A percentile compares a stretch with the other conserved stretches of the same genome.
phyloP scores from a whole-genome alignment of 2,113 vertebrate species.

The Balaeniceps rex region DNA sequence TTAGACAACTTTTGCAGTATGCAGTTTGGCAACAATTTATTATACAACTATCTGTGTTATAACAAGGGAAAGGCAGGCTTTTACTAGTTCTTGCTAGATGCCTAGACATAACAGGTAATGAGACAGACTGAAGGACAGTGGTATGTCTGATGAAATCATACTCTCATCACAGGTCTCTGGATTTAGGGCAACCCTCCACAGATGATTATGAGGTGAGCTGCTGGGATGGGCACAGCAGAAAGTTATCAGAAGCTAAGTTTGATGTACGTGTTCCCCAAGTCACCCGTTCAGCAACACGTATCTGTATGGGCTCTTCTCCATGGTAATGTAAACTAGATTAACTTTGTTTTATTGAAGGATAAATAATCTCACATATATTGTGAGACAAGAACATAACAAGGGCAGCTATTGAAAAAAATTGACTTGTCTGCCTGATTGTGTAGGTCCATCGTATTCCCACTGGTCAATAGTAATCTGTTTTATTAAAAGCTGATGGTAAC shows the following conservation, averaged over 20 bases:
- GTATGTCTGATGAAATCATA: background rate
- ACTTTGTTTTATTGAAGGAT: background rate
- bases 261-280: background rate
- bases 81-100: background rate
- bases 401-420: background rate
- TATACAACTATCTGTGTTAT: background rate
- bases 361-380: background rate
- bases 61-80: background rate
- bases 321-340: background rate
- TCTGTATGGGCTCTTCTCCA: background rate
- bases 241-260: background rate
- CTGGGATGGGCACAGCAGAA: background rate
- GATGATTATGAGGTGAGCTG: background rate
- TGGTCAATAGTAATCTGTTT: background rate
- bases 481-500: background rate
- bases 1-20: background rate
- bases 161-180: background rate
- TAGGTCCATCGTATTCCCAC: background rate
- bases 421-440: background rate
- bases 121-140: background rate
- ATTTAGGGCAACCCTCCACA: background rate
- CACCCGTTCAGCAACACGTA: rapidly evolving
- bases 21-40: background rate
- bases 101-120: background rate
- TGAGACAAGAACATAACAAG: background rate